Evolutionary conservation across 2,888 invertebrate species (phyloP).

Genomic region (Heliconius ismenius): DNA sequence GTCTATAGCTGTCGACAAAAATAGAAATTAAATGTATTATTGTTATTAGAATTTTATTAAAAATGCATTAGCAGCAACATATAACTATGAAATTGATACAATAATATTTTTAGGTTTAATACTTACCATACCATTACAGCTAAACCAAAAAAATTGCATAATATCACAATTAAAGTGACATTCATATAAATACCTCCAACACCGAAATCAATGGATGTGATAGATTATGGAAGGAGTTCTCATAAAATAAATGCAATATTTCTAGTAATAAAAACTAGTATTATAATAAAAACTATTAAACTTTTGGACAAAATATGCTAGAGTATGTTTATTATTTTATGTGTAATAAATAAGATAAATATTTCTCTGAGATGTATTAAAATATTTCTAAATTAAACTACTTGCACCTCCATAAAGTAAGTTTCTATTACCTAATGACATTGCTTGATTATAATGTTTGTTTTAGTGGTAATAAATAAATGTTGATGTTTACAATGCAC

Average conservation of each 20-base stretch:
- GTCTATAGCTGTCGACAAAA: conserved; percentile 76
- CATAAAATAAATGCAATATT: background rate
- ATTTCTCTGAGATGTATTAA: background rate
- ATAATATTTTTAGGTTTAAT: background rate
- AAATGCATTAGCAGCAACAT: background rate
- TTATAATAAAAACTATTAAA: background rate
- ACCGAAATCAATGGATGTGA: background rate
- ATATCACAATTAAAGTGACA: background rate
- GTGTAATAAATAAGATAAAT: background rate
- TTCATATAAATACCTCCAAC: background rate
- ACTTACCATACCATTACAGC: background rate
- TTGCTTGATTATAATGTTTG: too few relatives aligned
- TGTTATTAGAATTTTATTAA: background rate
- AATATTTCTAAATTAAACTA: background rate
- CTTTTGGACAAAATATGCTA: background rate
- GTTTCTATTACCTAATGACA: too few relatives aligned
- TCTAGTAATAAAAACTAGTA: too few relatives aligned
- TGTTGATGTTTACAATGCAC: background rate
- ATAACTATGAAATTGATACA: background rate
- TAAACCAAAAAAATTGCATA: background rate
- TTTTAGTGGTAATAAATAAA: background rate
- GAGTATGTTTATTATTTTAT: background rate
- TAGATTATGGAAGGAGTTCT: background rate
- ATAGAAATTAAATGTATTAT: conserved; percentile 32
- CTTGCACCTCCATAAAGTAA: background rate